Conservation (phyloP, 2,888 invertebrate genomes). For the Drosophila nr. medialis region DNA sequence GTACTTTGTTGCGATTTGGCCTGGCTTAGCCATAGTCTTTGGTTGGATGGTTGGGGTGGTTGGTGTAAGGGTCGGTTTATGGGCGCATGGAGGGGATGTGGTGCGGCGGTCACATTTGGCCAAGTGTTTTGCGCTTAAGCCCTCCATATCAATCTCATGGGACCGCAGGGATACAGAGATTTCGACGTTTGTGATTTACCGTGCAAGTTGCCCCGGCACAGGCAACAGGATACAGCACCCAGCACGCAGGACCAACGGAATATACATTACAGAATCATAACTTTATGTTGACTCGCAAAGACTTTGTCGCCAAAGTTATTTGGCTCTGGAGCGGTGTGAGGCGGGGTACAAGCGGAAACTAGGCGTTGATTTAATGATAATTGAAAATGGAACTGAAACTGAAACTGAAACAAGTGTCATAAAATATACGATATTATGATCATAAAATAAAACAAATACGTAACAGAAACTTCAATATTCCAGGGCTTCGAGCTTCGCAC, state of each 20-base stretch:
- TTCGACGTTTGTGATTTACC: constrained; percentile 83
- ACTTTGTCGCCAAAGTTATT: constrained; percentile 59
- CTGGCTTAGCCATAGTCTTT: constrained; percentile 61
- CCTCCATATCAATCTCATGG: constrained; percentile 85
- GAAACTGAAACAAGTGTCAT: constrained; percentile 32
- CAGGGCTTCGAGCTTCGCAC: not conserved
- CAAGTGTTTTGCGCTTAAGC: constrained; percentile 85
- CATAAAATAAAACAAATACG: constrained; percentile 22
- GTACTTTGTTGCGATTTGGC: constrained; percentile 68
- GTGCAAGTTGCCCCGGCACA: constrained; percentile 37
- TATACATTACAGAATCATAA: constrained; percentile 72
- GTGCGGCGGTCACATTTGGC: constrained; percentile 85
- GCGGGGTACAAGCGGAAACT: constrained; percentile 1
- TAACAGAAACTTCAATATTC: constrained; percentile 1
- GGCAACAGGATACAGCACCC: constrained; percentile 29
- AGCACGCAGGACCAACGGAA: constrained; percentile 12
- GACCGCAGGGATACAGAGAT: constrained; percentile 82
- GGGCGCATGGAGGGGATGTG: constrained; percentile 4
- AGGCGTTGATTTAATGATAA: constrained; percentile 67
- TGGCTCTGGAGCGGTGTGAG: constrained; percentile 1
- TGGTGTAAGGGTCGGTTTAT: constrained; percentile 36
- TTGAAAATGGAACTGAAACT: constrained; percentile 41
- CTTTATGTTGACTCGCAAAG: constrained; percentile 59
- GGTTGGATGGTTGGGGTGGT: constrained; percentile 12
- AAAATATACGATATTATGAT: constrained; percentile 44